phyloP scores from a whole-genome alignment of 2,888 invertebrate genomes.

The Cephalotes varians region DNA sequence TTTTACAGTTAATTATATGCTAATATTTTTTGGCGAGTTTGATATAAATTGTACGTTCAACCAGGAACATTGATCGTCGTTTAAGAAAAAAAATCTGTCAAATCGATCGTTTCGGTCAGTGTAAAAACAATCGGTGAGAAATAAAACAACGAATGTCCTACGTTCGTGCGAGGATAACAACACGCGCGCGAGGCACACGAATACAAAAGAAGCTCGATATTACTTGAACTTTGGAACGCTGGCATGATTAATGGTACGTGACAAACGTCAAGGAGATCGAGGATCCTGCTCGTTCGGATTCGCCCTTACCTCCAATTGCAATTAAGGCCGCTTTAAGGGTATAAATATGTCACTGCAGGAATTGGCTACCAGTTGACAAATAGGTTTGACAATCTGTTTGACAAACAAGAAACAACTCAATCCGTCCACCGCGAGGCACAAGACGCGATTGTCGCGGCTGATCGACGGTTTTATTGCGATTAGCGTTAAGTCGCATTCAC shows the following conservation, averaged over 20 bases:
- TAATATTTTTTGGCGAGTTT: neutral
- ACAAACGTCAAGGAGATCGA: slow-evolving; percentile 2
- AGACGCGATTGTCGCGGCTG: neutral
- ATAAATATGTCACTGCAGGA: neutral
- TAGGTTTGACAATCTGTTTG: neutral
- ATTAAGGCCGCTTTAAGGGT: neutral
- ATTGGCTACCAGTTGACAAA: neutral
- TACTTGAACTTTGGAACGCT: neutral
- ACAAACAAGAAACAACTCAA: neutral
- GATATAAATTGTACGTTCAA: neutral
- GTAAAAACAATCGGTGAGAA: neutral
- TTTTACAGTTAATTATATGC: neutral
- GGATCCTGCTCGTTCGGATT: neutral
- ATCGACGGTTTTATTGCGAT: neutral
- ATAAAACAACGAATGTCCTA: neutral
- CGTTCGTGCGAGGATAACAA: neutral
- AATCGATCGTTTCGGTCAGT: neutral
- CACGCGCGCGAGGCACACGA: neutral
- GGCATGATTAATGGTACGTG: neutral
- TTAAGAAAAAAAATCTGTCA: no score
- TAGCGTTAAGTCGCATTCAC: neutral
- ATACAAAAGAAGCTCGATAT: neutral
- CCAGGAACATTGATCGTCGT: neutral
- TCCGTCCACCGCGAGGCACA: no score
- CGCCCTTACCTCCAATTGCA: neutral